Evolutionary conservation across 2,797 vertebrate genomes (phyloP).

Genomic region (Balearica regulorum): DNA sequence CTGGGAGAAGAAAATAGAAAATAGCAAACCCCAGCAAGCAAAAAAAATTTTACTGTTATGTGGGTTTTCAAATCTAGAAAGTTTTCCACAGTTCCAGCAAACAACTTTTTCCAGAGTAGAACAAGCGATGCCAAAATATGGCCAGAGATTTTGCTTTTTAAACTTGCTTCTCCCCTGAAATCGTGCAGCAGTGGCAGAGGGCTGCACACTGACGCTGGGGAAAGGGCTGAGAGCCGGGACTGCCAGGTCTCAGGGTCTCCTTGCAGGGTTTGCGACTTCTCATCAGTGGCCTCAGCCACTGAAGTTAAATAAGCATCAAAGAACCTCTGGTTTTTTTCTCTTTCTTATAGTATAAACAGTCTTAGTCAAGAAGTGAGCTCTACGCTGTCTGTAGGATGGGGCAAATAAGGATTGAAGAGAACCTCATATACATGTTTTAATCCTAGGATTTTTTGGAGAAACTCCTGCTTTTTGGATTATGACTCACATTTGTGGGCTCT

Average conservation of each 20-base stretch:
- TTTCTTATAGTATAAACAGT: neutral
- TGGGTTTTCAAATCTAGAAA: neutral
- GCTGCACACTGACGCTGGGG: rapidly evolving
- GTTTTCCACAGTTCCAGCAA: neutral
- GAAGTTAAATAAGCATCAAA: neutral
- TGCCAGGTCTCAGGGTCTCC: neutral
- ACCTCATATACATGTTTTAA: neutral
- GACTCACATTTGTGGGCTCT: neutral
- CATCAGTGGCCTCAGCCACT: neutral
- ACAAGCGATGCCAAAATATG: neutral
- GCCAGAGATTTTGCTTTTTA: neutral
- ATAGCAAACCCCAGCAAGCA: neutral
- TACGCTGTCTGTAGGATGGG: neutral
- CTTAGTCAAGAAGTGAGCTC: neutral
- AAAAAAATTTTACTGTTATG: neutral
- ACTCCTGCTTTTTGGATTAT: neutral
- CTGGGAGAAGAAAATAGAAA: neutral
- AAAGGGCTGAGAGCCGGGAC: neutral
- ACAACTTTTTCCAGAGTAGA: neutral
- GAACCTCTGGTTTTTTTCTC: neutral
- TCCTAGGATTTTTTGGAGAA: neutral
- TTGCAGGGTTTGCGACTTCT: neutral
- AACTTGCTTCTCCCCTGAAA: neutral
- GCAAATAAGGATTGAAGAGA: neutral
- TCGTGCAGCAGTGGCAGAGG: neutral